Base-by-base conservation (phyloP, 35 echinoderm and acorn worm species). In the Patiria miniata region DNA sequence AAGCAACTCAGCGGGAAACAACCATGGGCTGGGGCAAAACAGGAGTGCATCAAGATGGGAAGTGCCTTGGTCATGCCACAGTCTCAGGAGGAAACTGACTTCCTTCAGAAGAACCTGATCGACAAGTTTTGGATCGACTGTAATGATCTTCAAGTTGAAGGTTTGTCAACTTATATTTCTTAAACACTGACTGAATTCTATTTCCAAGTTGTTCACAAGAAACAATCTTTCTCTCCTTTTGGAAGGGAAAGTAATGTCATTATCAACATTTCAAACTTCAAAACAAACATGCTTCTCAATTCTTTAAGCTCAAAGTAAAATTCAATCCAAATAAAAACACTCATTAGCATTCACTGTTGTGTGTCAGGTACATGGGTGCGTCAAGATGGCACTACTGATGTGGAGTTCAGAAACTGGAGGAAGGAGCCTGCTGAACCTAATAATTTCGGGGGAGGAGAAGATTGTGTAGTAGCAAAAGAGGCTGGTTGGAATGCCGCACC, bases 1-100 rank as follows among this genome's bases (percentile, higher is more conserved):
- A 73, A 36, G 26, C 1, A 14, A 26, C 26, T 28, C 2, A 73
- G 26, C 9, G 65, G 29, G 7, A 1, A 5, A 28, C 19, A 26
- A 73, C 65, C 65, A 73, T 73, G 65, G 65, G 5, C 26, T 7
- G 29, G 29, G 65, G 65, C 65, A 1, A 73, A 73, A 73, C 21
- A 36, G 65, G 65, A 73, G 65, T 73, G 65, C 65, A 73, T 73
- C 29, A 73, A 73, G 65, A 73, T 73, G 65, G 65, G 65, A 32
- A 34, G 29, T 32, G 18, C 29, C 65, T 73, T 73, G 65, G 65
- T 83, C 26, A 34, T 73, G 9, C 65, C 65, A 73, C 65, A 73
- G 0, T 34, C 34, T 32, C 26, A 73, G 23, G 65, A 30, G 34
- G 65, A 73, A 36, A 36, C 65, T 1, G 29, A 36, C 21, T 73